Evolutionary conservation across 1,140 invertebrate genomes (phyloP).

Genomic region (Agraylea sexmaculata): DNA sequence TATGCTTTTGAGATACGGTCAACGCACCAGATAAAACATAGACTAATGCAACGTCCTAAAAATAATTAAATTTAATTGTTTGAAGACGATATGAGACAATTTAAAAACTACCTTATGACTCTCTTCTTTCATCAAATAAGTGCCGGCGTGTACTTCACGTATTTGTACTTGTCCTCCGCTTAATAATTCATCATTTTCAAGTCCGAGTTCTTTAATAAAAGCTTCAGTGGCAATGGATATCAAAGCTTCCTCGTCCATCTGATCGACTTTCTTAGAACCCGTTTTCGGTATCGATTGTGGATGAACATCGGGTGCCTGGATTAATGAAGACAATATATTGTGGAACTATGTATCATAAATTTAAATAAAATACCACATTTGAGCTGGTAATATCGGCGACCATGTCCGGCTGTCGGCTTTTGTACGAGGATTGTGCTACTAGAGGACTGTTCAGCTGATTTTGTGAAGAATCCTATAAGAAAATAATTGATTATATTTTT

Average conservation of each 20-base stretch:
- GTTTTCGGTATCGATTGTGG: constrained; percentile 22
- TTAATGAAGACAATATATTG: too few species aligned
- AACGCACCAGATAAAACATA: constrained; percentile 79
- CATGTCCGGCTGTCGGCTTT: constrained; percentile 30
- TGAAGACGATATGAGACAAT: not conserved
- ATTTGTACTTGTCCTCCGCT: constrained; percentile 65
- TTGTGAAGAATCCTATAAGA: not conserved
- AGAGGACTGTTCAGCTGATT: constrained; percentile 7
- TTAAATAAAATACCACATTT: too few species aligned
- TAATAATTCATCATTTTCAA: constrained; percentile 54
- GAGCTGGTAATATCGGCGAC: constrained; percentile 32
- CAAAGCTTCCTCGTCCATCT: constrained; percentile 49
- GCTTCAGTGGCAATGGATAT: constrained; percentile 64
- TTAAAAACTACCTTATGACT: constrained; percentile 51
- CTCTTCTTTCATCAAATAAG: constrained; percentile 72
- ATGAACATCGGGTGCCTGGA: constrained; percentile 36
- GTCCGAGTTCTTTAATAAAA: constrained; percentile 64
- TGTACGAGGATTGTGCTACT: not conserved
- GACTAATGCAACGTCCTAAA: constrained; percentile 74
- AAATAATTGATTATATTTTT: not conserved
- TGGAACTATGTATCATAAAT: too few species aligned
- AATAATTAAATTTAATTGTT: constrained; percentile 19
- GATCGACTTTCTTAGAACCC: constrained; percentile 22
- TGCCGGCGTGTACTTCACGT: constrained; percentile 62
- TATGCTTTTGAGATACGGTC: constrained; percentile 64